Conservation (phyloP, 2,797 vertebrate species). For the Lindbergichthys nudifrons region DNA sequence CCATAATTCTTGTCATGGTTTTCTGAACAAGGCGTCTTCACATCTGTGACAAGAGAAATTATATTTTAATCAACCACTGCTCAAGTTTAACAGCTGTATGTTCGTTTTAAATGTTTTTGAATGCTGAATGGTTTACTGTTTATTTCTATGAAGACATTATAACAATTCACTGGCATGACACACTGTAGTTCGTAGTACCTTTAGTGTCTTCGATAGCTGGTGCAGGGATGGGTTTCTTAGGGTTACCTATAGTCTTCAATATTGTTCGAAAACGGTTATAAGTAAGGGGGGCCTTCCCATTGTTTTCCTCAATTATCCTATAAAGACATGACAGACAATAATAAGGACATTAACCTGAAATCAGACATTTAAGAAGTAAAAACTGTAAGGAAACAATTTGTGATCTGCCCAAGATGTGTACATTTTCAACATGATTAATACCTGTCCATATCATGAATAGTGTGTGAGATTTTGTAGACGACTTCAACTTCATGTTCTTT, state of each 20-base stretch:
- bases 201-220: conserved; percentile 74
- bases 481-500: conserved; percentile 71
- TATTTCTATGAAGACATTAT: neutral
- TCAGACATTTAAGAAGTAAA: neutral
- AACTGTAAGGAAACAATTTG: neutral
- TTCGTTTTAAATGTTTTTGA: neutral
- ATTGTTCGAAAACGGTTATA: conserved; percentile 79
- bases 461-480: conserved; percentile 81
- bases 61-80: neutral
- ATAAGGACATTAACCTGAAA: neutral
- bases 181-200: conserved; percentile 54
- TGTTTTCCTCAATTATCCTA: conserved; percentile 84
- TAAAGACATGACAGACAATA: conserved; percentile 9
- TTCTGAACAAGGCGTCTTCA: conserved; percentile 61
- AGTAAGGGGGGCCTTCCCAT: conserved; percentile 81
- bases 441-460: conserved; percentile 82
- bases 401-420: too few relatives aligned
- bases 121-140: neutral
- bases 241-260: conserved; percentile 69
- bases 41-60: conserved; percentile 60
- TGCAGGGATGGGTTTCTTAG: conserved; percentile 68
- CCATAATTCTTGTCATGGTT: conserved; percentile 57
- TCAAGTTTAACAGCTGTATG: neutral
- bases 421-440: conserved; percentile 28
- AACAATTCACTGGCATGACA: neutral